Conservation (phyloP, 2,797 vertebrate genomes). For the Myioborus melanocephalus region DNA sequence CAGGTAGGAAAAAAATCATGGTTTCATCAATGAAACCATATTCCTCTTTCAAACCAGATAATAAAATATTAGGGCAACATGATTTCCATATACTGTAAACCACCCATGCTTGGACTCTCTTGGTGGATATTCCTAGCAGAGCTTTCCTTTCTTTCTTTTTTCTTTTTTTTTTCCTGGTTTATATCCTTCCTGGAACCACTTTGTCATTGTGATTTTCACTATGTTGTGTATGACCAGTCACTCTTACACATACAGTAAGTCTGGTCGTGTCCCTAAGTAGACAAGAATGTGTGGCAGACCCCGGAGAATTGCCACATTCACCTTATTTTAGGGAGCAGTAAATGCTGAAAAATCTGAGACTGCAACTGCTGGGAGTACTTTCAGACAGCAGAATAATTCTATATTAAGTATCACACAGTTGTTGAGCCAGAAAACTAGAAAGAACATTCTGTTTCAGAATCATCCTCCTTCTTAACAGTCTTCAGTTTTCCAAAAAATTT, state of each 20-base stretch:
- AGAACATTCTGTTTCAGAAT: not conserved
- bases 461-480: not conserved
- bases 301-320: not conserved
- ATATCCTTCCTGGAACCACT: not conserved
- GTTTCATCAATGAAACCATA: not conserved
- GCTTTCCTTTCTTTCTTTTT: not conserved
- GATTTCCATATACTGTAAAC: not conserved
- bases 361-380: not conserved
- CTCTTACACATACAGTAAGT: not conserved
- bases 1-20: not conserved
- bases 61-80: not conserved
- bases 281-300: not conserved
- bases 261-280: not conserved
- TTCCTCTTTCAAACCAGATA: not conserved
- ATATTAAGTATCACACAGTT: not conserved
- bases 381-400: not conserved
- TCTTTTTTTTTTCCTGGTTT: not conserved
- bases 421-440: not conserved
- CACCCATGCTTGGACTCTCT: rapidly evolving
- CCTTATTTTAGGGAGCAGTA: not conserved
- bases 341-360: not conserved
- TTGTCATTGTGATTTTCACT: not conserved
- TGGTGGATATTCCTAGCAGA: not conserved
- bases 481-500: not conserved
- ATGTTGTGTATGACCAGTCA: not conserved